Conservation (phyloP, 2,888 invertebrate genomes). For the Aphrophora alni region DNA sequence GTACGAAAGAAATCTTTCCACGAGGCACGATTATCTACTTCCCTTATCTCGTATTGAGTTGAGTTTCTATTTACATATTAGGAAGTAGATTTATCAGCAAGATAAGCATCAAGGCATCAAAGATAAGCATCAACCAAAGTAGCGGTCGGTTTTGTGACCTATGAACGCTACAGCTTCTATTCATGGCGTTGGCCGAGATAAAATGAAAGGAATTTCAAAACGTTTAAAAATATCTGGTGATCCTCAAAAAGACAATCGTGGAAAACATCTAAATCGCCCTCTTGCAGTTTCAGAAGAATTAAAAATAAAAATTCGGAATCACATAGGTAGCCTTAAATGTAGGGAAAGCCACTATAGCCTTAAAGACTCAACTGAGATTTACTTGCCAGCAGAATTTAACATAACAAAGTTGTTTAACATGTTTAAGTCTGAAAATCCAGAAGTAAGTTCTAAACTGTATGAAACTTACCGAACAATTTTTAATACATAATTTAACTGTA, state of each 20-base stretch:
- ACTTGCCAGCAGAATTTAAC: neutral
- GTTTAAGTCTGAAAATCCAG: neutral
- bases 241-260: too few relatives aligned
- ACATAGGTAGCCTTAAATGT: neutral
- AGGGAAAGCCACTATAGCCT: neutral
- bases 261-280: too few relatives aligned
- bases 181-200: slow-evolving; percentile 29
- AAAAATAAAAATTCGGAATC: neutral
- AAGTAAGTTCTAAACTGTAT: neutral
- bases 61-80: too few relatives aligned
- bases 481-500: neutral
- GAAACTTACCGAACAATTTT: neutral
- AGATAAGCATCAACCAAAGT: too few relatives aligned
- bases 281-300: neutral
- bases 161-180: too few relatives aligned
- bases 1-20: too few relatives aligned
- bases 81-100: too few relatives aligned
- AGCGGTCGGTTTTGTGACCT: too few relatives aligned
- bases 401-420: neutral
- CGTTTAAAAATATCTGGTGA: too few relatives aligned
- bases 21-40: too few relatives aligned
- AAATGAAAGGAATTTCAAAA: slow-evolving; percentile 14
- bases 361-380: neutral
- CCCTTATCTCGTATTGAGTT: too few relatives aligned
- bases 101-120: too few relatives aligned